Conservation (phyloP, 2,888 invertebrate genomes). For the Zaprionus lineosus region DNA sequence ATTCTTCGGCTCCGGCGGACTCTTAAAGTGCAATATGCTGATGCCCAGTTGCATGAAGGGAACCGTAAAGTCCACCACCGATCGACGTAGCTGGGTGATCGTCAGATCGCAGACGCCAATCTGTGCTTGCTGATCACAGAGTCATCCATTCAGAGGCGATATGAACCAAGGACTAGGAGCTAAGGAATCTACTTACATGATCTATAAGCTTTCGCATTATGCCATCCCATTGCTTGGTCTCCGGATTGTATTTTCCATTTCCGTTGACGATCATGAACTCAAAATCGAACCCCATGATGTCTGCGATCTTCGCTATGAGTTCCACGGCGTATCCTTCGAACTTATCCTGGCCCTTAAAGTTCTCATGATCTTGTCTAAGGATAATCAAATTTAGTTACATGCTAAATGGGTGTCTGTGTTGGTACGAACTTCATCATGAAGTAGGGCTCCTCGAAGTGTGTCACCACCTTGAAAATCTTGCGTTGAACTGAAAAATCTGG, state of each 20-base stretch:
- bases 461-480: conserved; percentile 87
- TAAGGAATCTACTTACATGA: conserved; percentile 86
- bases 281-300: conserved; percentile 87
- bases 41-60: conserved; percentile 99
- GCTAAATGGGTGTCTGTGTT: fast-evolving
- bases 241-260: conserved; percentile 87
- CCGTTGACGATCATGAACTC: conserved; percentile 89
- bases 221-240: conserved; percentile 91
- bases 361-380: conserved; percentile 84
- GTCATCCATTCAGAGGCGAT: too few species aligned
- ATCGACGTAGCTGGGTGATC: conserved; percentile 94
- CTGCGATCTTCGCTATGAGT: conserved; percentile 91
- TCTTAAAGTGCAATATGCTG: conserved; percentile 92
- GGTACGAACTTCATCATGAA: conserved; percentile 84
- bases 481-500: conserved; percentile 84
- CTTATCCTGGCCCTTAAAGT: conserved; percentile 84
- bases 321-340: conserved; percentile 96
- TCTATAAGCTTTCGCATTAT: conserved; percentile 90
- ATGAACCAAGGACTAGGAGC: too few species aligned
- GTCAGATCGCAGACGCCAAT: conserved; percentile 97
- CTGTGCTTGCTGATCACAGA: conserved; percentile 97
- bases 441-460: conserved; percentile 90
- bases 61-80: conserved; percentile 95
- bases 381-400: conserved; percentile 81
- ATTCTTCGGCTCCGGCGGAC: conserved; percentile 89